These are phyloP conservation scores for Coreius guichenoti DNA, from an alignment of 2,797 vertebrate species.

Conservation along the genomic window DNA sequence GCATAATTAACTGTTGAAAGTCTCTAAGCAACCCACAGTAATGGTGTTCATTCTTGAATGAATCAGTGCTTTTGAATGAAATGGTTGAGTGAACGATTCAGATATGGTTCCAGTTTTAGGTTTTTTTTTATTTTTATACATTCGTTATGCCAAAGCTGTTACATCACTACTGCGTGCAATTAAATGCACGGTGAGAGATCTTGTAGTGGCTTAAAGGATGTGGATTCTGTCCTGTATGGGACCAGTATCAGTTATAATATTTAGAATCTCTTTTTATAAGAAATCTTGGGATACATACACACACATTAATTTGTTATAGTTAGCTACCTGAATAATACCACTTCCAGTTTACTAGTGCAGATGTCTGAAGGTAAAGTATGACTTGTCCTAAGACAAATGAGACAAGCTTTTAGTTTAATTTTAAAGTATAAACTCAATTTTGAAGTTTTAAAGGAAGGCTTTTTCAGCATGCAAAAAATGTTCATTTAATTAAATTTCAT, in stretches of 20 bases:
- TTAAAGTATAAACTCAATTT: background rate
- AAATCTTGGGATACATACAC: background rate
- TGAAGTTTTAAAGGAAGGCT: constrained; percentile 16
- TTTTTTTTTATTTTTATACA: too few relatives aligned
- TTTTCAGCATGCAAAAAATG: constrained; percentile 34
- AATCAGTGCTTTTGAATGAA: background rate
- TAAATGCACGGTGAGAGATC: background rate
- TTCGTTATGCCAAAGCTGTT: background rate
- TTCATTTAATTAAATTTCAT: constrained; percentile 12
- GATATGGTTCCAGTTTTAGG: background rate
- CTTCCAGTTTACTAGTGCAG: background rate
- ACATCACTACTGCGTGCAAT: background rate
- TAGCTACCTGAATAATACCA: background rate
- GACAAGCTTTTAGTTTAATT: background rate
- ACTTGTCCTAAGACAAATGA: background rate
- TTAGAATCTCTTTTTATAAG: too few relatives aligned
- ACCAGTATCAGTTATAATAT: background rate
- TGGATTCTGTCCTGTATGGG: background rate
- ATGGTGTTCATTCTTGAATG: background rate
- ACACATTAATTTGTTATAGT: background rate
- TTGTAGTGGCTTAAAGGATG: background rate
- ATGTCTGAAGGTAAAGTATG: background rate
- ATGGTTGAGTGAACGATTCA: background rate
- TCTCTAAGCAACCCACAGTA: background rate
- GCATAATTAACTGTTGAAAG: background rate